Evolutionary conservation across 2,888 invertebrate genomes (phyloP).

Genomic region (Stenodera caucasica): DNA sequence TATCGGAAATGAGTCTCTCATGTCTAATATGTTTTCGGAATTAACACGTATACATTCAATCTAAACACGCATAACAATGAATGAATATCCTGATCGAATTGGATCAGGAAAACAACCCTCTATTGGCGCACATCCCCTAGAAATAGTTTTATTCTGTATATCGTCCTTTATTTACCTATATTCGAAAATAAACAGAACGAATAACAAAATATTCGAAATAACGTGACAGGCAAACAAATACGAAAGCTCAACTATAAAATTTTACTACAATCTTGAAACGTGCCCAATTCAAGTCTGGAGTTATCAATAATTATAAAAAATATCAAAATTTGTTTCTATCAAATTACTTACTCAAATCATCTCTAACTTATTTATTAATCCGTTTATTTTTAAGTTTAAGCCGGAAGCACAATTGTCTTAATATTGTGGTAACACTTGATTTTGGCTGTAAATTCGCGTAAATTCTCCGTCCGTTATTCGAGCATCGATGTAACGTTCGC

Average conservation of each 20-base stretch:
- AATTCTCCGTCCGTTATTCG: neutral
- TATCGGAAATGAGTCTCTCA: neutral
- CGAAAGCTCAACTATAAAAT: too few species aligned
- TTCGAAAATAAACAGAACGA: neutral
- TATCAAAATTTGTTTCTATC: too few species aligned
- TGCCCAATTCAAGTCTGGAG: neutral
- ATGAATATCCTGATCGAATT: neutral
- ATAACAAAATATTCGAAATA: neutral
- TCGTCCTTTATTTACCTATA: neutral
- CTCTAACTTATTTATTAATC: neutral
- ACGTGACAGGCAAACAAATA: neutral
- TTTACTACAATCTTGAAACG: too few species aligned
- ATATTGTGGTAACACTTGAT: neutral
- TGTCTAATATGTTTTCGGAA: neutral
- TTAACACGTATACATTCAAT: neutral
- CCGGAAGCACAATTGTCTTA: too few species aligned
- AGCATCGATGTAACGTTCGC: constrained; percentile 19
- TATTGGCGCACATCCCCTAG: neutral
- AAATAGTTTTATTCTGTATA: neutral
- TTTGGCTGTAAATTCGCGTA: neutral
- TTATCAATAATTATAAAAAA: too few species aligned
- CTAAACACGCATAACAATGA: neutral
- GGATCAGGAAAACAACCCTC: neutral
- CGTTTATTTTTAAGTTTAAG: neutral
- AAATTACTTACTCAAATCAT: neutral